Evolutionary conservation across 53 echinoderm and acorn worm genomes (phyloP).

Genomic region (Pentamera pediparva): DNA sequence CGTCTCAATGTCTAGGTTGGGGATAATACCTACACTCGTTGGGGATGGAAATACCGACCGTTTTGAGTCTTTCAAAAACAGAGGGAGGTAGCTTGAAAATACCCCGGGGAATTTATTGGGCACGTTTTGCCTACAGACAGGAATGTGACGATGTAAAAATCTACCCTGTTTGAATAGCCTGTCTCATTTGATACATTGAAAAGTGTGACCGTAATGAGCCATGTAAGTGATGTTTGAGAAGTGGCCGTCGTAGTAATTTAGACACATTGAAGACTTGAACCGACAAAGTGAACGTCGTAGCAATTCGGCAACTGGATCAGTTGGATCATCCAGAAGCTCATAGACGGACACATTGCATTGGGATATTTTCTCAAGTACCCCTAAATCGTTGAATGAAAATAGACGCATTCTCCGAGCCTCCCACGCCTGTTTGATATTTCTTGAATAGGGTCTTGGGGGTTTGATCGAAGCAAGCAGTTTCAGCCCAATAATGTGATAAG

Average conservation of each 20-base stretch:
- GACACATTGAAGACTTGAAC: not conserved
- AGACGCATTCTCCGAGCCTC: not conserved
- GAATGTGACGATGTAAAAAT: not conserved
- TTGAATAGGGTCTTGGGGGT: not conserved
- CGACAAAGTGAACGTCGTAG: not conserved
- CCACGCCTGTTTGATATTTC: not conserved
- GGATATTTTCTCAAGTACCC: not conserved
- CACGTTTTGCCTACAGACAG: not conserved
- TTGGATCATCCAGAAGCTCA: not conserved
- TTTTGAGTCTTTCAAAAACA: not conserved
- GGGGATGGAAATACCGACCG: not conserved
- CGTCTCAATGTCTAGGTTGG: slow-evolving; percentile 12
- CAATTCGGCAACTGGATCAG: not conserved
- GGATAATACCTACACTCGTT: not conserved
- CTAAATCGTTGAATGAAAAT: not conserved
- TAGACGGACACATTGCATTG: not conserved
- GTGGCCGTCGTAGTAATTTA: slow-evolving; percentile 13
- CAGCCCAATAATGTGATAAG: slow-evolving; percentile 2
- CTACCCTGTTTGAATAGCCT: not conserved
- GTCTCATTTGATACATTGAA: not conserved
- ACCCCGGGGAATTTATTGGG: not conserved
- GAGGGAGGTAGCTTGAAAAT: not conserved
- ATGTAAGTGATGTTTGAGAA: slow-evolving; percentile 2
- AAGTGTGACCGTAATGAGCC: not conserved
- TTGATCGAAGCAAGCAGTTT: not conserved